These are phyloP conservation scores for Centrocercus urophasianus DNA, from an alignment of 2,113 vertebrate species.

Conservation along the genomic window DNA sequence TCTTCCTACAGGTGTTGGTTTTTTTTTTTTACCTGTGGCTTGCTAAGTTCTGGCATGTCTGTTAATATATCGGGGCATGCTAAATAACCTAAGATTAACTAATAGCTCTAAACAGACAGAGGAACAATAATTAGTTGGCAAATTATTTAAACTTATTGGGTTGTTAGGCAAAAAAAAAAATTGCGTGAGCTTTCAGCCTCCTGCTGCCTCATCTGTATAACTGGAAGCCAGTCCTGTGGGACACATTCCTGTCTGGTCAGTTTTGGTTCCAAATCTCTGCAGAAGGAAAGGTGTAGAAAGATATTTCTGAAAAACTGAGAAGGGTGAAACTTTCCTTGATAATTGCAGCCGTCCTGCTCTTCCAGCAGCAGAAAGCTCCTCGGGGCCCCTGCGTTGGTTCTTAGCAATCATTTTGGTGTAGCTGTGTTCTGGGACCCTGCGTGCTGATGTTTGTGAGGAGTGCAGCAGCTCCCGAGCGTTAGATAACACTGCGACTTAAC, in stretches of 20 bases:
- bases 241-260: constrained; percentile 47
- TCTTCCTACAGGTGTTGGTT: neutral
- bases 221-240: constrained; percentile 43
- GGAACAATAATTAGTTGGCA: neutral
- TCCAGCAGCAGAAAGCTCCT: neutral
- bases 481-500: neutral
- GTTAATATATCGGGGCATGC: neutral
- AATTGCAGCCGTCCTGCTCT: neutral
- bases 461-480: neutral
- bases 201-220: constrained; percentile 21
- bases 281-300: neutral
- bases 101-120: neutral
- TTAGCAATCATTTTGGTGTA: neutral
- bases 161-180: constrained; percentile 9
- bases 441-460: neutral
- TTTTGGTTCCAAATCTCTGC: constrained; percentile 46
- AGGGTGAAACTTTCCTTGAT: neutral
- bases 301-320: constrained; percentile 16
- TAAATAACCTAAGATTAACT: neutral
- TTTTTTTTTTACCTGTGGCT: neutral
- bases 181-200: neutral
- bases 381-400: rapidly evolving
- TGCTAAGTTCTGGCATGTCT: neutral
- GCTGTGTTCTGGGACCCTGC: neutral
- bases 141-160: neutral